These are phyloP conservation scores for Amblyjoppa proteus DNA, from an alignment of 2,888 invertebrate genomes.

Conservation along the genomic window DNA sequence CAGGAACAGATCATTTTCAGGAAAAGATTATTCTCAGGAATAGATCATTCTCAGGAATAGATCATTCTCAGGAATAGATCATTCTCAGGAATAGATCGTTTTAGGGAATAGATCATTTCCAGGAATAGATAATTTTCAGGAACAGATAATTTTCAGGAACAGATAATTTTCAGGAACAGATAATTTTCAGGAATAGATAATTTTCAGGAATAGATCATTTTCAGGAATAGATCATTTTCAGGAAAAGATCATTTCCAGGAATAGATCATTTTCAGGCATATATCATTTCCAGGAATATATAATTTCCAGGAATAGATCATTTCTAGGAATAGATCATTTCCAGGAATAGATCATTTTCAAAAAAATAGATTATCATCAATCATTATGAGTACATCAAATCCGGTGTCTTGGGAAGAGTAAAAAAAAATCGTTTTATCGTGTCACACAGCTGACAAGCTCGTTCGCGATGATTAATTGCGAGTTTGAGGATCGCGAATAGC, in stretches of 20 bases:
- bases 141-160: neutral
- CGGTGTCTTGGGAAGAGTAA: neutral
- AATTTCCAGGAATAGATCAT: no score
- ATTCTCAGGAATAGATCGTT: neutral
- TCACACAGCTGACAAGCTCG: conserved; percentile 13
- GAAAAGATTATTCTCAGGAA: neutral
- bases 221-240: no score
- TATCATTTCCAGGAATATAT: no score
- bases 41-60: no score
- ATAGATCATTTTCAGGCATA: no score
- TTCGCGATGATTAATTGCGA: conserved; percentile 33
- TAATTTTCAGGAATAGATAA: neutral
- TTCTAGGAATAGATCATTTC: no score
- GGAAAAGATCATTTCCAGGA: no score
- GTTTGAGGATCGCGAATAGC: conserved; percentile 4
- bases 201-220: neutral
- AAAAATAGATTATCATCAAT: no score
- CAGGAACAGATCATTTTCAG: neutral
- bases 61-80: neutral
- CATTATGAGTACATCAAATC: neutral
- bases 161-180: neutral
- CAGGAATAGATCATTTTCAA: no score
- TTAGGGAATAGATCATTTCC: no score
- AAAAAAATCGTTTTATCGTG: conserved; percentile 9
- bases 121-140: neutral